phyloP scores from a whole-genome alignment of 2,113 vertebrate genomes.

The Amphiprion ocellaris region DNA sequence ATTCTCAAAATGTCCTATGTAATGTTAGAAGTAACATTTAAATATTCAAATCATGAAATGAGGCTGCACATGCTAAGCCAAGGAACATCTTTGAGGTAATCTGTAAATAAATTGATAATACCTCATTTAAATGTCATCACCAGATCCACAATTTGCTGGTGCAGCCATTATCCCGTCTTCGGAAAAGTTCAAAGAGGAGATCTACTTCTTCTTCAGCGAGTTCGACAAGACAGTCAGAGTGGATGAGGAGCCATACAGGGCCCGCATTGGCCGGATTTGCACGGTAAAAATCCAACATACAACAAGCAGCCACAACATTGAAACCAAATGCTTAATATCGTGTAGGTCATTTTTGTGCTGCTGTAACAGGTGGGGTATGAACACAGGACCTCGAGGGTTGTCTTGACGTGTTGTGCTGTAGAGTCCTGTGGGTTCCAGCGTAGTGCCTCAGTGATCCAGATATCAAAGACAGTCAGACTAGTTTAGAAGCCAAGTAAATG shows the following conservation, averaged over 20 bases:
- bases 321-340: too few species aligned
- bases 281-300: constrained; percentile 67
- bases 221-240: constrained; percentile 81
- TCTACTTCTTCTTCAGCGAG: constrained; percentile 89
- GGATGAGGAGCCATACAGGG: constrained; percentile 85
- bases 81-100: not conserved
- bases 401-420: too few species aligned
- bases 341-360: too few species aligned
- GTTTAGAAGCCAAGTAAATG: too few species aligned
- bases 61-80: not conserved
- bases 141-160: constrained; percentile 86
- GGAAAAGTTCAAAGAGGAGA: constrained; percentile 81
- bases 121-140: constrained; percentile 31
- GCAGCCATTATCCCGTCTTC: constrained; percentile 80
- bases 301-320: too few species aligned
- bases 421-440: too few species aligned
- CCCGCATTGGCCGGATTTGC: constrained; percentile 87
- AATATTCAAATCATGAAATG: not conserved
- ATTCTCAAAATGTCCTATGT: not conserved
- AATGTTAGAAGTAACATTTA: not conserved
- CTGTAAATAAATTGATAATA: not conserved
- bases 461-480: too few species aligned
- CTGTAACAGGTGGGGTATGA: too few species aligned
- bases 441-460: too few species aligned
- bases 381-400: too few species aligned